Conservation (phyloP, 2,113 vertebrate species). For the Eonycteris spelaea region DNA sequence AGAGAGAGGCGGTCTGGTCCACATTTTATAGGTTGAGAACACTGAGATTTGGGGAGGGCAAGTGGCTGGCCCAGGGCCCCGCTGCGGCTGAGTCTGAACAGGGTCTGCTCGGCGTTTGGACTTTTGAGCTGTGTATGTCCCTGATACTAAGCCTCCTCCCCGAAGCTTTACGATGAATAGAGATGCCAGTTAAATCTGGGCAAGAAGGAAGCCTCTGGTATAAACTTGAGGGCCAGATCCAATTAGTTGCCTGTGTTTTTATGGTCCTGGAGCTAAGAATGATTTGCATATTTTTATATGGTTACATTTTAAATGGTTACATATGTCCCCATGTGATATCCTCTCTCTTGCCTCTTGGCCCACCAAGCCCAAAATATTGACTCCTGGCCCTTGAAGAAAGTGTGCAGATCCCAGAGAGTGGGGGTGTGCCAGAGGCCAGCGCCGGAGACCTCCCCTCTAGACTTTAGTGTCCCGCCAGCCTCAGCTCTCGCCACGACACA, state of each 20-base stretch:
- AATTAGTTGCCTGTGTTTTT: background rate
- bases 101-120: background rate
- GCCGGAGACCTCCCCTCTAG: background rate
- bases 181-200: background rate
- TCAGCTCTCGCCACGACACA: background rate
- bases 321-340: background rate
- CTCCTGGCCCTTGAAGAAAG: background rate
- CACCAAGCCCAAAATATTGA: background rate
- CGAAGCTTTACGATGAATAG: background rate
- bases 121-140: background rate
- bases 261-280: background rate
- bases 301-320: background rate
- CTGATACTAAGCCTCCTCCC: background rate
- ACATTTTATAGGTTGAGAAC: background rate
- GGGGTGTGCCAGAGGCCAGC: background rate
- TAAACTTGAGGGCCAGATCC: background rate
- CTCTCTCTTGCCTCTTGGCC: background rate
- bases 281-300: background rate
- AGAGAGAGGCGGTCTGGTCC: rapidly evolving
- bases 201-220: background rate
- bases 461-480: background rate
- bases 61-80: background rate
- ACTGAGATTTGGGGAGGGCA: background rate
- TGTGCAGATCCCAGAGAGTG: background rate
- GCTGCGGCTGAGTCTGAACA: too few species aligned